A percentile compares a stretch with the other conserved stretches of the same genome.
Evolutionary conservation across 2,888 invertebrate species (phyloP).

Genomic region (Saturnia japonica): DNA sequence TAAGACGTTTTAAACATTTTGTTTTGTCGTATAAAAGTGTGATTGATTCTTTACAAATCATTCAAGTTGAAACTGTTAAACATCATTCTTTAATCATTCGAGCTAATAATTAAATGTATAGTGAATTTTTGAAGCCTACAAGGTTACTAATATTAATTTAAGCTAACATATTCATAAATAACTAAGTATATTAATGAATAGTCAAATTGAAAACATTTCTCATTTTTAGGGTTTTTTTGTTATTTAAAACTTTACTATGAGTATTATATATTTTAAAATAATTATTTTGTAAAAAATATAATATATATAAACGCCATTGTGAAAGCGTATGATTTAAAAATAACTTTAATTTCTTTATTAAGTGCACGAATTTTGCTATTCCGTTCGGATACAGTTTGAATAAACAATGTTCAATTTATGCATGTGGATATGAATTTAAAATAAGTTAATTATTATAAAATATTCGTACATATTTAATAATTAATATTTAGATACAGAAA

Average conservation of each 20-base stretch:
- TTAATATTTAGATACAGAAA: too few species aligned
- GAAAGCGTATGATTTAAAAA: not conserved
- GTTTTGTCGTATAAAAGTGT: constrained; percentile 26
- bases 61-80: not conserved
- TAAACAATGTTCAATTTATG: not conserved
- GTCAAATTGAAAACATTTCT: not conserved
- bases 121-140: not conserved
- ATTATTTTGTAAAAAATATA: not conserved
- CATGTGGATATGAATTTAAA: too few species aligned
- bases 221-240: not conserved
- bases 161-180: not conserved
- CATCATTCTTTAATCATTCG: not conserved
- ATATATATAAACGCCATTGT: not conserved
- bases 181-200: not conserved
- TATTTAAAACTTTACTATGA: not conserved
- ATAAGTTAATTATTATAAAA: too few species aligned
- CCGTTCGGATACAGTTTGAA: not conserved
- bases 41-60: not conserved
- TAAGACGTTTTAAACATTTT: constrained; percentile 41
- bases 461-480: too few species aligned
- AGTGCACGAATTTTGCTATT: not conserved
- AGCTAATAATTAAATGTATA: not conserved
- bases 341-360: not conserved
- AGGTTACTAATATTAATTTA: not conserved
- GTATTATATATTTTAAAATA: not conserved